Evolutionary conservation across 1,140 invertebrate species (phyloP), one percentile per base, ranked within the genome.

Genomic region (Xylocopa sonorina): DNA sequence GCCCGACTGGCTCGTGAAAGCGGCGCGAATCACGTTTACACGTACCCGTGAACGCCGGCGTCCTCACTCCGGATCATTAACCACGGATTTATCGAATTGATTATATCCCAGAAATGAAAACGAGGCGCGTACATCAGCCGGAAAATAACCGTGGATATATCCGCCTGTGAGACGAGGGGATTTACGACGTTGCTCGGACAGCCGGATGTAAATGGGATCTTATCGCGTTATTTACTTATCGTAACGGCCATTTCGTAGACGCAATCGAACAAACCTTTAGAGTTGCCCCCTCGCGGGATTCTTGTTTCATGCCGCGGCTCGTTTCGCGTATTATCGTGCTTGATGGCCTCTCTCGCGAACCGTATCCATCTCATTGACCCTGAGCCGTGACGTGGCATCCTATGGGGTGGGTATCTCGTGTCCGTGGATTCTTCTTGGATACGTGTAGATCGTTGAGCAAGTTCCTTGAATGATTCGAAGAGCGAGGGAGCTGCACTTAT

Each of bases 11-110:
- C 7, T 43, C 71, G 57, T 29, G 50, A 77, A 77, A 76, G 38
- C 64, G 57, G 53, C 34, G 64, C 63, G 63, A 69, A 66, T 73
- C 72, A 32, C 62, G 72, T 75, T 60, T 55, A 46, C 53, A 62
- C 73, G 60, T 64, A 60, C 41, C n/a, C 50, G n/a, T 16, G 51
- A 18, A 24, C 67, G 38, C 12, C 34, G 27, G 21, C 62, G n/a
- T 51, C 50, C 46, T 79, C 69, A 53, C 69, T 46, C 12, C 43
- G 77, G 68, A 64, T 73, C 77, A 62, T 72, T 72, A 73, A 73
- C 3, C 77, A 51, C 75, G 55, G 75, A 51, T 78, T 72, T 68
- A 76, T 53, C 55, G 73, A 72, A 72, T 71, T 78, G 67, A 62
- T 78, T 62, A 77, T 62, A 77, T 58, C 60, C 64, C 27, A 58